Conservation (phyloP, 1,140 invertebrate genomes). For the Gryllus bimaculatus region DNA sequence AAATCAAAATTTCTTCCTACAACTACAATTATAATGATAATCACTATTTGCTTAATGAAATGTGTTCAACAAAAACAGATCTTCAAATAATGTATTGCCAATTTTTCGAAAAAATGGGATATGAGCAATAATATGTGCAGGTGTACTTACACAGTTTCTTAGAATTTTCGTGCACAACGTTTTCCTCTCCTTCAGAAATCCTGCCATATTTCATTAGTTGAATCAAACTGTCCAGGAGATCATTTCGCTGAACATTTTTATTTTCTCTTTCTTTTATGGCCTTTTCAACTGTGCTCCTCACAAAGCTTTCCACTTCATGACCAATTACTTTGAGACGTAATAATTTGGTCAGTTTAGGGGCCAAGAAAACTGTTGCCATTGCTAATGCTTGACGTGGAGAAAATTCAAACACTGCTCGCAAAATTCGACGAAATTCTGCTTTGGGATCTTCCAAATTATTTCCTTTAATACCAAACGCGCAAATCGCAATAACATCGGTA, state of each 20-base stretch:
- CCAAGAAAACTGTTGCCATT: background rate
- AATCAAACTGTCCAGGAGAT: background rate
- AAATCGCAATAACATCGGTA: slow-evolving; percentile 45
- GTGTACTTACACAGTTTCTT: no score
- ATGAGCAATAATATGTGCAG: no score
- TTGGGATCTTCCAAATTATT: slow-evolving; percentile 38
- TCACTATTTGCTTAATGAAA: no score
- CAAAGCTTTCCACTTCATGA: background rate
- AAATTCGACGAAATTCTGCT: slow-evolving; percentile 40
- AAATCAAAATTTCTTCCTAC: no score
- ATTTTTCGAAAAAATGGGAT: no score
- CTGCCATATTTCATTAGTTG: background rate
- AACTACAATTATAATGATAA: no score
- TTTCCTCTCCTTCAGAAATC: background rate
- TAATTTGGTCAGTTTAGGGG: background rate
- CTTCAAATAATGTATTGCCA: no score
- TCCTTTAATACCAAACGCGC: slow-evolving; percentile 46
- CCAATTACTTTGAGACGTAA: background rate
- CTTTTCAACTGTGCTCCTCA: background rate
- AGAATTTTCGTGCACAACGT: no score
- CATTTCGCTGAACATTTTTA: background rate
- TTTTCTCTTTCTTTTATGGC: background rate
- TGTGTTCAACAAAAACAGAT: no score
- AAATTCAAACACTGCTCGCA: slow-evolving; percentile 29
- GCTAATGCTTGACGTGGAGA: background rate